Evolutionary conservation across 2,888 invertebrate genomes (phyloP).

Genomic region (Sipha maydis): DNA sequence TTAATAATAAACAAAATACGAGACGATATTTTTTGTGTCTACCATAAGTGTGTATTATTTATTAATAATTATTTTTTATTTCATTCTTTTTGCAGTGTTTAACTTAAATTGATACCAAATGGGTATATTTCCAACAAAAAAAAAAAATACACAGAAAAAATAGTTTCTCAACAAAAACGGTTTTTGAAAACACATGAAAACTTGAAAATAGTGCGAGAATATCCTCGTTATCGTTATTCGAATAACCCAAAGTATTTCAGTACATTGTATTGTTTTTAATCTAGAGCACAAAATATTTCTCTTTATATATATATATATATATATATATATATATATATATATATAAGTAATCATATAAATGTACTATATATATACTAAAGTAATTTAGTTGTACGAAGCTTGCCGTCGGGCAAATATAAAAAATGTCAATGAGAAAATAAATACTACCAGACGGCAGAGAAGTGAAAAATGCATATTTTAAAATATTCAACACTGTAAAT

Average conservation of each 20-base stretch:
- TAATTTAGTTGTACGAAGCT: background rate
- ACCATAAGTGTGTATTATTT: too few species aligned
- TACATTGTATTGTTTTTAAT: slow-evolving; percentile 7
- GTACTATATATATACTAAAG: too few species aligned
- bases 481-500: background rate
- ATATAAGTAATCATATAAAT: too few species aligned
- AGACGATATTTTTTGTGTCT: too few species aligned
- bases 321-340: too few species aligned
- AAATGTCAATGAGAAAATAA: slow-evolving; percentile 34
- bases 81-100: background rate
- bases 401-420: slow-evolving; percentile 5
- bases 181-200: background rate
- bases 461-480: background rate
- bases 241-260: slow-evolving; percentile 16
- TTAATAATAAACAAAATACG: too few species aligned
- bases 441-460: background rate
- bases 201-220: background rate
- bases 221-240: background rate
- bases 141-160: background rate
- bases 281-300: background rate
- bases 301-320: background rate
- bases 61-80: too few species aligned
- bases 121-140: background rate
- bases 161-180: background rate
- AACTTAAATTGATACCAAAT: background rate